Conservation (phyloP, 2,888 invertebrate genomes). For the Lysandra bellargus region DNA sequence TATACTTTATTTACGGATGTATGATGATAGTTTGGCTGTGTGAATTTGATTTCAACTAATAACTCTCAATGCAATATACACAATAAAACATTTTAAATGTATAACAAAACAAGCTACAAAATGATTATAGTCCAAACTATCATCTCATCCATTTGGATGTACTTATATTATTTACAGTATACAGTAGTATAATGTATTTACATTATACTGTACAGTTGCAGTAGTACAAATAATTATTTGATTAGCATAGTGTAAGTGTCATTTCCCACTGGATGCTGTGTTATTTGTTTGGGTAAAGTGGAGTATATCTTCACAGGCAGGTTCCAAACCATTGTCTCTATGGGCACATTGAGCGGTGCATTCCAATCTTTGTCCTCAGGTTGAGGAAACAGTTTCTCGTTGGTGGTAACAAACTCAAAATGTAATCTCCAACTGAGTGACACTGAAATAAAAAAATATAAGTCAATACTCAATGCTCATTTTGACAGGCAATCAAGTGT, state of each 20-base stretch:
- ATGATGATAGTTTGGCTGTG: background rate
- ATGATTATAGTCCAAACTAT: too few relatives aligned
- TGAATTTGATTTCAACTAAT: background rate
- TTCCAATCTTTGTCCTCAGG: constrained; percentile 85
- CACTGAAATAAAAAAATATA: constrained; percentile 77
- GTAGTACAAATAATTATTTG: constrained; percentile 43
- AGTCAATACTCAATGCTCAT: too few relatives aligned
- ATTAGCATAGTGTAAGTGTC: constrained; percentile 70
- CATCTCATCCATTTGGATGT: too few relatives aligned
- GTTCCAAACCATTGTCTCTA: constrained; percentile 99
- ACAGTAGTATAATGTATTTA: too few relatives aligned
- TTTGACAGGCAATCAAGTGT: too few relatives aligned
- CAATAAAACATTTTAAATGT: background rate
- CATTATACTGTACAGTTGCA: background rate
- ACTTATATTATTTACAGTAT: too few relatives aligned
- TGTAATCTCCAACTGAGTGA: constrained; percentile 96
- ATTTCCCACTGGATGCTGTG: constrained; percentile 81
- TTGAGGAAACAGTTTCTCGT: constrained; percentile 83
- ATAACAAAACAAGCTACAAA: too few relatives aligned
- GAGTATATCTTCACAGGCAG: constrained; percentile 96
- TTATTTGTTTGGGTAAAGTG: constrained; percentile 91
- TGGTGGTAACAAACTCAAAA: constrained; percentile 97
- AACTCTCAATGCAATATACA: background rate
- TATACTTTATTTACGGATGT: constrained; percentile 2
- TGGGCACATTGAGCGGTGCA: constrained; percentile 91